Percentiles rank a stretch among this genome's conserved stretches.
phyloP scores from a whole-genome alignment of 2,888 invertebrate genomes.

The Apamea monoglypha region DNA sequence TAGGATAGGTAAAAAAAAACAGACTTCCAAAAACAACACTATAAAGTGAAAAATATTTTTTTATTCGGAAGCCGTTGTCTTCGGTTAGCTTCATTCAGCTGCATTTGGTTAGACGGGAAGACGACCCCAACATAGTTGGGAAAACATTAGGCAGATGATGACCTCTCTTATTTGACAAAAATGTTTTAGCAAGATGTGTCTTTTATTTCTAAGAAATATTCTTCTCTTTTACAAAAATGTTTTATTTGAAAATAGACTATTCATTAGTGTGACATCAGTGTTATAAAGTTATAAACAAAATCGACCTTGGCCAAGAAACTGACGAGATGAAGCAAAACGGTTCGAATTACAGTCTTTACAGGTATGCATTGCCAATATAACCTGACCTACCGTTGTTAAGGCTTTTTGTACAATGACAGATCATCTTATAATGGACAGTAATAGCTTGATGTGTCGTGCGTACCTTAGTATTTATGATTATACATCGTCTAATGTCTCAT shows the following conservation, averaged over 20 bases:
- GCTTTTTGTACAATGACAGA: background rate
- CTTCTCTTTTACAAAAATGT: background rate
- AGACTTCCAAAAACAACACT: too few species aligned
- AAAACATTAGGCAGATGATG: too few species aligned
- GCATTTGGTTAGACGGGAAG: too few species aligned
- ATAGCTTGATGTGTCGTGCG: background rate
- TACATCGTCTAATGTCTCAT: constrained; percentile 12
- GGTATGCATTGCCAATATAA: background rate
- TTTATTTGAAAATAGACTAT: background rate
- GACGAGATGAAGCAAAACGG: background rate
- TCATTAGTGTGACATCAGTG: background rate
- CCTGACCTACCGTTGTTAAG: background rate
- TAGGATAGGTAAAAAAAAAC: too few species aligned
- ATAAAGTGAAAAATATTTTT: too few species aligned
- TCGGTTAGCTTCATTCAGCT: too few species aligned
- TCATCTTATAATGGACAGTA: background rate
- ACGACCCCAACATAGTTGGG: too few species aligned
- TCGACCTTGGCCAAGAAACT: constrained; percentile 13
- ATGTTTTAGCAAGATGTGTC: background rate
- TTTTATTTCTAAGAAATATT: background rate
- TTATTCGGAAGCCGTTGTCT: too few species aligned
- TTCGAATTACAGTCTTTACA: background rate
- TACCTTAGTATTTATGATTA: background rate
- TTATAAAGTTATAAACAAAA: constrained; percentile 29
- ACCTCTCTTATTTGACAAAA: background rate